Conservation (phyloP, 2,113 vertebrate genomes). For the Tetrao urogallus region DNA sequence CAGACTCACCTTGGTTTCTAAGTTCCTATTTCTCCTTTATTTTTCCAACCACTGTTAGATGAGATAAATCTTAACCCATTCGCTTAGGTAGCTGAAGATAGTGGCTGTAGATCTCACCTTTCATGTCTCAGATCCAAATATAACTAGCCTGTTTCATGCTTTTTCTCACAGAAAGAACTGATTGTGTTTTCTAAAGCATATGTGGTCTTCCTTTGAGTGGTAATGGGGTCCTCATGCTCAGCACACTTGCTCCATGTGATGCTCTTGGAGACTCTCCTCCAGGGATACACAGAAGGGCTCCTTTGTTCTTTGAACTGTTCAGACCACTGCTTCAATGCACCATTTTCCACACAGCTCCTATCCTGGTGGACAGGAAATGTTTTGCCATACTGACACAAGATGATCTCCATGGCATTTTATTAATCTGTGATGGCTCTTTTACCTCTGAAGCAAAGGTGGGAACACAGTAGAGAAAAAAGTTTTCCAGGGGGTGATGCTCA, state of each 20-base stretch:
- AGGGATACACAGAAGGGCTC: background rate
- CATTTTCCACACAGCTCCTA: background rate
- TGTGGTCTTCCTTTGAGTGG: background rate
- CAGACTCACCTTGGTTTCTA: background rate
- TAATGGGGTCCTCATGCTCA: background rate
- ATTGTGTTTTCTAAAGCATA: background rate
- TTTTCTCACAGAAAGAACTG: background rate
- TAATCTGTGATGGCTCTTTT: background rate
- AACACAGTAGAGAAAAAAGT: accelerated
- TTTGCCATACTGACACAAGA: background rate
- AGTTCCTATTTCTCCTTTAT: background rate
- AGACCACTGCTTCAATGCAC: background rate
- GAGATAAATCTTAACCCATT: background rate
- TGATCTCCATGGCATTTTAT: background rate
- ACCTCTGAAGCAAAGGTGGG: background rate
- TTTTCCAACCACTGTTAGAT: background rate
- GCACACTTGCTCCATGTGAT: background rate
- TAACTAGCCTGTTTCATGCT: background rate
- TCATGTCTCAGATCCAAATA: background rate
- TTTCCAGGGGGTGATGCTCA: background rate
- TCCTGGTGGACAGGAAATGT: background rate
- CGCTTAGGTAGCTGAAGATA: background rate
- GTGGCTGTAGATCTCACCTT: background rate
- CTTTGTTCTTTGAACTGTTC: background rate
- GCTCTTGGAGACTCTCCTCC: background rate